Conservation (phyloP, 2,888 invertebrate genomes). For the Lithodes maja region DNA sequence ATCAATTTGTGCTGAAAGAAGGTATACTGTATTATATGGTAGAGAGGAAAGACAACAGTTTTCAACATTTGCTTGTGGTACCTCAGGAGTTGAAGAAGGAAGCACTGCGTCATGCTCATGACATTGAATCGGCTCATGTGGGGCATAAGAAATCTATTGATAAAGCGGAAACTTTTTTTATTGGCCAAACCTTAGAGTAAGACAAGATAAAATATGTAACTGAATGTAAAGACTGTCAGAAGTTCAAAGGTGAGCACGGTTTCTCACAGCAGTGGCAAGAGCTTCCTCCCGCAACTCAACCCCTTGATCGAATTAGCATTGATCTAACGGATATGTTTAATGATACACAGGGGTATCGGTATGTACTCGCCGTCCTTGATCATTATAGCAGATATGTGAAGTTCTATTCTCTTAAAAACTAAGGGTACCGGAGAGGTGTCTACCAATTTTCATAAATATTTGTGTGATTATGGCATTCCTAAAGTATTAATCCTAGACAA, state of each 20-base stretch:
- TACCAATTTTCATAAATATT: neutral
- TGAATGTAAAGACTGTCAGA: too few relatives aligned
- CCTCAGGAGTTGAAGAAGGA: neutral
- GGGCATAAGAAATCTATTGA: neutral
- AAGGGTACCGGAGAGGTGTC: neutral
- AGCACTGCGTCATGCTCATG: neutral
- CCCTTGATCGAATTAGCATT: constrained; percentile 16
- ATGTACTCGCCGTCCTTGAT: neutral
- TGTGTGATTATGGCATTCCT: neutral
- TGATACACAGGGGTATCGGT: neutral
- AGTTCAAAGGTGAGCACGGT: neutral
- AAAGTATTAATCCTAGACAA: neutral
- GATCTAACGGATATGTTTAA: constrained; percentile 3
- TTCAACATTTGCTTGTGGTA: neutral
- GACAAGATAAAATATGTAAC: too few relatives aligned
- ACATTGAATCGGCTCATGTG: neutral
- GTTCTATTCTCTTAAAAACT: neutral
- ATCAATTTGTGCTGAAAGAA: neutral
- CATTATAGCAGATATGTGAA: constrained; percentile 11
- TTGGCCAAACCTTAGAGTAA: constrained; percentile 4
- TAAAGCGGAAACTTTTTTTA: constrained; percentile 16
- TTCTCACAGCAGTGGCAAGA: neutral
- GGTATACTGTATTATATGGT: neutral
- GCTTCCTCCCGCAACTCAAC: neutral
- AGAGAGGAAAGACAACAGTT: neutral